phyloP scores from a whole-genome alignment of 2,113 vertebrate species.

The Amblyornis subalaris region DNA sequence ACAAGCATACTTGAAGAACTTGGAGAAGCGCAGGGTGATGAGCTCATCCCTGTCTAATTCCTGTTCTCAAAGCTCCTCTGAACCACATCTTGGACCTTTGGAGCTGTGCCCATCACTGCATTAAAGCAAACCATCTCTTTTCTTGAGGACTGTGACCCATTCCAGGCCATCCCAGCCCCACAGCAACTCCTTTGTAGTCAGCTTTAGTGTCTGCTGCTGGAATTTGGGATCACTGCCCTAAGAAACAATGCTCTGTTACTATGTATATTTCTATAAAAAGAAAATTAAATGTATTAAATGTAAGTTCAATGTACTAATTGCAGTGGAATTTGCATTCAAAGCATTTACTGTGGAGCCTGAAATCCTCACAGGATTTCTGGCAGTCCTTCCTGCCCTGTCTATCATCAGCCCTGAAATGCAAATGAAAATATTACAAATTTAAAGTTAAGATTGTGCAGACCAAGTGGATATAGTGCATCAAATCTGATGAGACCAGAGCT shows the following conservation, averaged over 20 bases:
- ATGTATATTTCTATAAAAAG: neutral
- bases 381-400: conserved; percentile 70
- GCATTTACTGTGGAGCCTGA: conserved; percentile 77
- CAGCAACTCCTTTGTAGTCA: neutral
- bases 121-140: neutral
- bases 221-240: neutral
- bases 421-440: neutral
- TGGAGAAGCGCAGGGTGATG: neutral
- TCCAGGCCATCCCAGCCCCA: neutral
- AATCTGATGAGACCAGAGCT: neutral
- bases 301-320: conserved; percentile 63
- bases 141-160: neutral
- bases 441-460: neutral
- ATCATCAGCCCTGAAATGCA: conserved; percentile 71
- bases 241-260: neutral
- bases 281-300: neutral
- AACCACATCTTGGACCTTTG: neutral
- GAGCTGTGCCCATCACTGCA: neutral
- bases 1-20: neutral
- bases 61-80: neutral
- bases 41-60: neutral
- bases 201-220: neutral
- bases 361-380: conserved; percentile 76
- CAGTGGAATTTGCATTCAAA: conserved; percentile 77
- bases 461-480: neutral